phyloP scores from a whole-genome alignment of 2,797 vertebrate genomes.

The Telmatherina bonti region DNA sequence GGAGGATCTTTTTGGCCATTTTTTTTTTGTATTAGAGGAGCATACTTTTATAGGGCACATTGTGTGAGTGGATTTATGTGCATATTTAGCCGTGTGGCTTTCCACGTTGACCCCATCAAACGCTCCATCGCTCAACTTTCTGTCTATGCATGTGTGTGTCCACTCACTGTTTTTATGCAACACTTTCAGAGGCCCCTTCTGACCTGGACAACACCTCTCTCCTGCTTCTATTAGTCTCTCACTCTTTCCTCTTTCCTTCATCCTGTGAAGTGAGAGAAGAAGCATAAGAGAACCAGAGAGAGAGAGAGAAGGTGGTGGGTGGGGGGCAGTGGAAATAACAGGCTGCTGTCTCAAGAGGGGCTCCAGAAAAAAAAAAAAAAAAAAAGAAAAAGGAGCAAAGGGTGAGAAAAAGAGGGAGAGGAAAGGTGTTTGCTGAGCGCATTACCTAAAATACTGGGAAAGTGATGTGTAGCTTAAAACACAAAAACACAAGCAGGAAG shows the following conservation, averaged over 20 bases:
- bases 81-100: conserved; percentile 45
- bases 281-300: conserved; percentile 44
- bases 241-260: conserved; percentile 85
- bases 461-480: conserved; percentile 44
- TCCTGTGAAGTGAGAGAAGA: conserved; percentile 76
- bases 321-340: conserved; percentile 83
- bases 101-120: conserved; percentile 65
- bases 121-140: conserved; percentile 18
- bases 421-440: conserved; percentile 65
- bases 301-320: conserved; percentile 47
- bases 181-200: conserved; percentile 81
- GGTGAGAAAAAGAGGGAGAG: conserved; percentile 62
- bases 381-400: conserved; percentile 49
- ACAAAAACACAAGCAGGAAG: conserved; percentile 14
- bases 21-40: conserved; percentile 23
- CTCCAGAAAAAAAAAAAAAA: conserved; percentile 57
- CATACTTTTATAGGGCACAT: conserved; percentile 20
- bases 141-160: conserved; percentile 57
- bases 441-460: conserved; percentile 58
- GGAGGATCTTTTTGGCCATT: conserved; percentile 18
- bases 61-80: conserved; percentile 31
- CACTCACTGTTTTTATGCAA: conserved; percentile 80
- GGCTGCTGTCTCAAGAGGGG: conserved; percentile 80
- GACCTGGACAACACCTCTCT: conserved; percentile 79
- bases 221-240: conserved; percentile 75